These are phyloP conservation scores for Apostichopus californicus DNA, from an alignment of 35 echinoderm and acorn worm genomes.

Conservation along the genomic window DNA sequence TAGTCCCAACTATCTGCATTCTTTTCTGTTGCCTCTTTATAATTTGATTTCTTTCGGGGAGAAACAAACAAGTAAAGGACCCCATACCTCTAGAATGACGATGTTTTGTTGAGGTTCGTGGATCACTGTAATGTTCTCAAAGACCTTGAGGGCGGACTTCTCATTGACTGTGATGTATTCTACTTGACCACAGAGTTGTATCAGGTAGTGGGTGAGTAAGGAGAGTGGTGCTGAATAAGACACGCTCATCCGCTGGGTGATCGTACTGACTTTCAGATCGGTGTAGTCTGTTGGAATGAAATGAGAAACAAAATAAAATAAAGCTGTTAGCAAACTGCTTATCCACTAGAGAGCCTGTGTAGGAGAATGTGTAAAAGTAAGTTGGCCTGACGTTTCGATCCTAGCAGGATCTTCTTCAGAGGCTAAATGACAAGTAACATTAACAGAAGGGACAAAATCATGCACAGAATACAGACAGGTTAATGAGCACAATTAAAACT, in stretches of 20 bases:
- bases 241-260: slow-evolving; percentile 87
- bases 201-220: slow-evolving; percentile 88
- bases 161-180: slow-evolving; percentile 82
- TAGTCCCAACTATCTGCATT: too few species aligned
- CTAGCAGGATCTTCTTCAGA: too few species aligned
- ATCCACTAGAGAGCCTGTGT: too few species aligned
- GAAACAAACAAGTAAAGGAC: background rate
- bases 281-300: slow-evolving; percentile 73
- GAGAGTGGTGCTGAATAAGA: slow-evolving; percentile 80
- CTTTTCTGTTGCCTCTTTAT: too few species aligned
- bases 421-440: too few species aligned
- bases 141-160: slow-evolving; percentile 76
- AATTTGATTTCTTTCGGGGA: too few species aligned
- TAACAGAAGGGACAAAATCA: too few species aligned
- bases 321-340: too few species aligned
- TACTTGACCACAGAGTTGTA: slow-evolving; percentile 83
- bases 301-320: too few species aligned
- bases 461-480: too few species aligned
- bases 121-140: slow-evolving; percentile 71
- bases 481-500: too few species aligned
- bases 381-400: background rate
- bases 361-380: too few species aligned
- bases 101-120: slow-evolving; percentile 87
- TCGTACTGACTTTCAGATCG: slow-evolving; percentile 84
- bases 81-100: slow-evolving; percentile 80